A percentile compares a stretch with the other conserved stretches of the same genome.
Evolutionary conservation across 2,113 vertebrate species (phyloP).

Genomic region (Urocynchramus pylzowi): DNA sequence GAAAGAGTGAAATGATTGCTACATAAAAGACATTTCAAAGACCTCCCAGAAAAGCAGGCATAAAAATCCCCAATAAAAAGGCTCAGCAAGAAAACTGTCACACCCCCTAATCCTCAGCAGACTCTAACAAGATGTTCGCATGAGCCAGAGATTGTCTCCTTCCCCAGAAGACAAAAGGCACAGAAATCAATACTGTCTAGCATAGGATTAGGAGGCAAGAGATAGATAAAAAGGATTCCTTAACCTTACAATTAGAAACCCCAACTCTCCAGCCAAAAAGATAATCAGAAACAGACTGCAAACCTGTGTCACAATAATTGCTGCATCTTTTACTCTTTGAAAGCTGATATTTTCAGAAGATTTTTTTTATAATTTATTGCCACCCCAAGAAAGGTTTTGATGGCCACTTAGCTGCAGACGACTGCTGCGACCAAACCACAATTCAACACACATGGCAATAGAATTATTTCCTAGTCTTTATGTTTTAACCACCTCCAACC

Average conservation of each 20-base stretch:
- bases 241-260: conserved; percentile 61
- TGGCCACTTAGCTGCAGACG: conserved; percentile 47
- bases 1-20: conserved; percentile 64
- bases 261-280: conserved; percentile 25
- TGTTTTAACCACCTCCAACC: conserved; percentile 59
- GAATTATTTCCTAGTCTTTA: conserved; percentile 46
- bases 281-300: conserved; percentile 56
- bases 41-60: conserved; percentile 64
- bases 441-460: conserved; percentile 55
- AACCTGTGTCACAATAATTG: conserved; percentile 38
- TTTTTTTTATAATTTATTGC: conserved; percentile 1
- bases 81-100: conserved; percentile 63
- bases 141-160: conserved; percentile 59
- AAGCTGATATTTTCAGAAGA: conserved; percentile 56
- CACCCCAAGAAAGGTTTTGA: conserved; percentile 32
- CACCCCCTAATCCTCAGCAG: conserved; percentile 68
- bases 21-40: conserved; percentile 72
- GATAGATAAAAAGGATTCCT: conserved; percentile 68
- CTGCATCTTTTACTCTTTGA: conserved; percentile 46
- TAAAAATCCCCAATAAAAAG: conserved; percentile 71
- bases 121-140: conserved; percentile 71
- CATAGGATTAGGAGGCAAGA: conserved; percentile 61
- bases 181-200: conserved; percentile 53
- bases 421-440: conserved; percentile 29
- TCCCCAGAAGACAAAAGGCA: conserved; percentile 69